Base-by-base conservation (phyloP, 2,113 vertebrate genomes). In the Ctenomys sociabilis region DNA sequence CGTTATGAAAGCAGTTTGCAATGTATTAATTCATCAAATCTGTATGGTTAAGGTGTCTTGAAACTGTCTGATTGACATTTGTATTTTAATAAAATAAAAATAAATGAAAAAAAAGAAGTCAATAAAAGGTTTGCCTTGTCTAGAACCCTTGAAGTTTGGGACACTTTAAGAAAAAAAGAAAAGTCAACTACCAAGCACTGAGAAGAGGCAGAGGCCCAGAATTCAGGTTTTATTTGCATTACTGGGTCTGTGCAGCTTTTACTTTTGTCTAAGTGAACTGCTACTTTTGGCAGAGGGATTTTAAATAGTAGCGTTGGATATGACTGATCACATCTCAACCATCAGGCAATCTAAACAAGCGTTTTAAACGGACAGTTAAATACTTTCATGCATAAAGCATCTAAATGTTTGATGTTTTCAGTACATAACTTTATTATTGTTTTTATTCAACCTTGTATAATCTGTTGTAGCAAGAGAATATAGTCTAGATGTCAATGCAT, bases 321-420 rank as follows among this genome's bases (percentile, higher is more conserved):
- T 3, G 28, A 82, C 17, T 59, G 66, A 78, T 57, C 12, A 0
- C 45, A 82, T n/a, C 86, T 68, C 54, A 90, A 82, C 64, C 10
- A 24, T 49, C 19, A 45, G 83, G 61, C 35, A 59, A 75, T 57
- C 87, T 37, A 57, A 75, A 21, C 30, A 78, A 87, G 63, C 87
- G 37, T 90, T 90, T 81, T 32, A 89, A 93, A 95, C 72, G 81
- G 45, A 73, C 1, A 88, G 80, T 30, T 94, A 40, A 83, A 35
- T 80, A 43, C 93, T 96, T 93, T 85, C 91, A 95, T 1, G 8
- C 61, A 90, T 96, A 97, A 96, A 93, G 93, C 94, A 96, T 96
- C 73, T 96, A 92, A 73, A 96, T 93, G 96, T 97, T 96, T 95
- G 91, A 68, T 97, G 89, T 97, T 94, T 96, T 94, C 57, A 72